Base-by-base conservation (phyloP, 1,140 invertebrate species). In the Trichonephila inaurata region DNA sequence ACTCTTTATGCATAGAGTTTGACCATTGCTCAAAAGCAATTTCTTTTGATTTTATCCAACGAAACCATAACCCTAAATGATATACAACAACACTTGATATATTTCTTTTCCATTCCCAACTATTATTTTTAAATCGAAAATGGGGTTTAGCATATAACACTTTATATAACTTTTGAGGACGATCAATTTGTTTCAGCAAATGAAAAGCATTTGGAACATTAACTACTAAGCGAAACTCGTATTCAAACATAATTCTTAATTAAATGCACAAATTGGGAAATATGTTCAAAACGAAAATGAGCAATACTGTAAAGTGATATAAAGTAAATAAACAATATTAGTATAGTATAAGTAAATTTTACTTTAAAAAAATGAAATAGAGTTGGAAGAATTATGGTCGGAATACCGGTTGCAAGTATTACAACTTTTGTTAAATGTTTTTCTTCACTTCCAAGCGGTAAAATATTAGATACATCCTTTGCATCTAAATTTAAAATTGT, bases 31-130 rank as follows among this genome's bases (percentile, higher is more conserved):
- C 12, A 91, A 91, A 91, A 18, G 58, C 58, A 8, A 51, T 40
- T 62, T 91, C 89, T 28, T 28, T 62, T 19, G 89, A 91, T 8
- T 62, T 10, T 12, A 91, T 72, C 69, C 69, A 91, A n/a, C 40
- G 24, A 28, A 91, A 91, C 89, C 72, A 91, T 12, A 91, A 60
- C 2, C 21, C 51, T 10, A 82, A 58, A 24, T 82, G 77, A 40
- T 91, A 91, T 8, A 91, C 89, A 6, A 51, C 72, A 8, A n/a
- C 60, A 16, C 19, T 21, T 0, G 64, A 58, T 2, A 8, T 2
- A 16, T 24, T 10, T 28, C 2, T 33, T 33, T 91, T 81, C 12
- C 21, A 58, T 91, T 91, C 89, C 89, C 21, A 91, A 7, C 28
- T 0, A n/a, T 40, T 0, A 44, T 62, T 33, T 62, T 72, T 64